Evolutionary conservation across 2,113 vertebrate genomes (phyloP).

Genomic region (Stictonetta naevosa): DNA sequence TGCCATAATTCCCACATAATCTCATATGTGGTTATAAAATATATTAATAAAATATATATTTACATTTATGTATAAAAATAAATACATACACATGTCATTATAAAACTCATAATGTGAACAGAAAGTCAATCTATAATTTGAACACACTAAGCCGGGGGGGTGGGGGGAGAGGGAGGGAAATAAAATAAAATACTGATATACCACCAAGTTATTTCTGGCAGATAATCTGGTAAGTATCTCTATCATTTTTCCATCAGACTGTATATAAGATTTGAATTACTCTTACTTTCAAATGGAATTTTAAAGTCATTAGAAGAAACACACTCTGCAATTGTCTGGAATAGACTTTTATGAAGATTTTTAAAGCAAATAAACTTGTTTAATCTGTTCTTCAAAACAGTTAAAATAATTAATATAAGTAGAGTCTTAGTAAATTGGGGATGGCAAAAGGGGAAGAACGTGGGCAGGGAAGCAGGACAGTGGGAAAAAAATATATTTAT

Average conservation of each 20-base stretch:
- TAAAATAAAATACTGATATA: neutral
- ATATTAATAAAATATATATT: neutral
- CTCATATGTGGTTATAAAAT: neutral
- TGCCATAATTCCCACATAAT: neutral
- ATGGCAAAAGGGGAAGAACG: rapidly evolving
- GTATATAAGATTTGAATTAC: neutral
- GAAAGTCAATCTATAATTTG: neutral
- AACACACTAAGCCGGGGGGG: neutral
- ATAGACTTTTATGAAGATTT: neutral
- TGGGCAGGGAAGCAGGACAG: too few species aligned
- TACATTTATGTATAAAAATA: neutral
- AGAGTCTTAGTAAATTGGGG: neutral
- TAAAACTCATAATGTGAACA: neutral
- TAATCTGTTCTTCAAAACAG: neutral
- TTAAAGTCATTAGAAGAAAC: neutral
- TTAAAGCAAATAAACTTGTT: neutral
- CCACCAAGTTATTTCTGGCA: neutral
- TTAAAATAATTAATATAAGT: neutral
- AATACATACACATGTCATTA: neutral
- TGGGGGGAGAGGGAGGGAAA: too few species aligned
- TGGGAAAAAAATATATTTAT: neutral
- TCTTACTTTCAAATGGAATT: neutral
- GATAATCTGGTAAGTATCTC: neutral
- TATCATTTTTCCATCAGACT: neutral
- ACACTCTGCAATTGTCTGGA: neutral